Evolutionary conservation across 2,888 invertebrate genomes (phyloP).

Genomic region (Stomorhina lunata): DNA sequence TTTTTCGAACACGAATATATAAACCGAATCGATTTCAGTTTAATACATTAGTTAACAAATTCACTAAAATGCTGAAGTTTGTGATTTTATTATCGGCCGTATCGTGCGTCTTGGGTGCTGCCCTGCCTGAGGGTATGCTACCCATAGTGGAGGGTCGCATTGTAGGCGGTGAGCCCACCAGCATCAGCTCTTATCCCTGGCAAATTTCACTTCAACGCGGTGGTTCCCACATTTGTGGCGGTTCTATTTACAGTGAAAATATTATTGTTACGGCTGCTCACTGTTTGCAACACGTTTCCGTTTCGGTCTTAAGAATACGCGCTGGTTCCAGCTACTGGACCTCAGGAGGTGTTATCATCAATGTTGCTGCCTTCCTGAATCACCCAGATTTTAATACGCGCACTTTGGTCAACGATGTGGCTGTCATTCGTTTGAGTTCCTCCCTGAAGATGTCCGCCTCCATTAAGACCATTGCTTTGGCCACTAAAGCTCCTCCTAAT

Average conservation of each 20-base stretch:
- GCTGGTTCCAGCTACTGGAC: conserved; percentile 74
- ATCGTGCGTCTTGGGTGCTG: conserved; percentile 69
- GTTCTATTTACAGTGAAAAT: conserved; percentile 80
- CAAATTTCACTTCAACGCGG: conserved; percentile 74
- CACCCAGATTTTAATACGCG: conserved; percentile 80
- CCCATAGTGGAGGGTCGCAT: conserved; percentile 75
- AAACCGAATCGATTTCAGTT: too few relatives aligned
- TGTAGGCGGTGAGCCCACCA: conserved; percentile 72
- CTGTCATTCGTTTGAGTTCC: conserved; percentile 80
- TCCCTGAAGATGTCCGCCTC: conserved; percentile 78
- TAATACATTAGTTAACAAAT: too few relatives aligned
- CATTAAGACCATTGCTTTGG: conserved; percentile 79
- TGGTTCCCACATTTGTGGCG: conserved; percentile 82
- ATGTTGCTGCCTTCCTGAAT: conserved; percentile 47
- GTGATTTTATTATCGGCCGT: conserved; percentile 63
- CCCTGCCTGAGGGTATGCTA: conserved; percentile 71
- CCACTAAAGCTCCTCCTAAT: conserved; percentile 68
- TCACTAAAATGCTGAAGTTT: conserved; percentile 70
- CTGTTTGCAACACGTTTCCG: conserved; percentile 77
- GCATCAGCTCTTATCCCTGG: conserved; percentile 71
- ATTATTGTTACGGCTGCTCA: conserved; percentile 83
- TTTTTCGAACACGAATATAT: too few relatives aligned
- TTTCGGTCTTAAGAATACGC: conserved; percentile 51
- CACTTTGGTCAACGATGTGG: conserved; percentile 82
- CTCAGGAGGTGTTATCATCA: conserved; percentile 76